Percentiles rank a stretch among this genome's conserved stretches.
Conservation (phyloP, 2,888 invertebrate species). For the Scaptomyza tumidula region DNA sequence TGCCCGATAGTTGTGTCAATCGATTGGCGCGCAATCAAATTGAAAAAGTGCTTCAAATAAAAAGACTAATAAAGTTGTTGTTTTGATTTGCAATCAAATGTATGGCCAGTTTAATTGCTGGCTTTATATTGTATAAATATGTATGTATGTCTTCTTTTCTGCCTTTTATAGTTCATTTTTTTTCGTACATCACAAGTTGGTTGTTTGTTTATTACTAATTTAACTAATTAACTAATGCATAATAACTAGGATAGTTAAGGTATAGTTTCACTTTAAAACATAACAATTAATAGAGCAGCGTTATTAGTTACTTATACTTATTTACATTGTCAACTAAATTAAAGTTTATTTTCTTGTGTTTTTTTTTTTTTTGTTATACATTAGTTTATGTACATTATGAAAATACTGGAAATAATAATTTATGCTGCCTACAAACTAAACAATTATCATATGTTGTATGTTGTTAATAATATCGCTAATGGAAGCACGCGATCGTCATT, state of each 20-base stretch:
- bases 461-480: slow-evolving; percentile 77
- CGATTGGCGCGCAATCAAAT: slow-evolving; percentile 4
- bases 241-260: slow-evolving; percentile 33
- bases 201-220: slow-evolving; percentile 65
- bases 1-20: slow-evolving; percentile 27
- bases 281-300: slow-evolving; percentile 67
- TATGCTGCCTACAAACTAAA: slow-evolving; percentile 55
- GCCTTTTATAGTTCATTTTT: slow-evolving; percentile 62
- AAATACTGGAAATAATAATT: slow-evolving; percentile 76
- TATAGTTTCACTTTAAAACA: slow-evolving; percentile 51
- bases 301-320: slow-evolving; percentile 45
- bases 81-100: slow-evolving; percentile 30
- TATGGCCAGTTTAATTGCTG: slow-evolving; percentile 8
- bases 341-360: slow-evolving; percentile 2
- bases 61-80: slow-evolving; percentile 1
- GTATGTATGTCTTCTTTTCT: slow-evolving; percentile 49
- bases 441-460: slow-evolving; percentile 56
- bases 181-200: slow-evolving; percentile 70
- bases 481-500: slow-evolving; percentile 76
- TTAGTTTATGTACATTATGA: slow-evolving; percentile 68
- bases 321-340: slow-evolving; percentile 45
- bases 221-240: slow-evolving; percentile 41
- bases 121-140: slow-evolving; percentile 26
- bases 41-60: slow-evolving; percentile 12
- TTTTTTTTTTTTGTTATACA: slow-evolving; percentile 3